Base-by-base conservation (phyloP, 1,140 invertebrate genomes). In the Helicorthomorpha holstii region DNA sequence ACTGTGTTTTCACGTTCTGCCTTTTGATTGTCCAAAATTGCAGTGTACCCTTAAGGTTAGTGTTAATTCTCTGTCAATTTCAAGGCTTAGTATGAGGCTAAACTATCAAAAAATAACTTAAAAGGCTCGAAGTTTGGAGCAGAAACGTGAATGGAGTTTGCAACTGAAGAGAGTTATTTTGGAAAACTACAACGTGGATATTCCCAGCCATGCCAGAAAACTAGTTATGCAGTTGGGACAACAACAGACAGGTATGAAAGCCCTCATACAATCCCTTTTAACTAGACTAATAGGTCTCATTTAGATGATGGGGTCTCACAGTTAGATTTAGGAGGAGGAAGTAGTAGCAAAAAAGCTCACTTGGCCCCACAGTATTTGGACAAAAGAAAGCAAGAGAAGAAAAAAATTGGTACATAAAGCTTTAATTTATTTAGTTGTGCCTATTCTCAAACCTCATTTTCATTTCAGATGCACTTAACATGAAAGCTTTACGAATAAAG, bases 1-100 rank as follows among this genome's bases (percentile, higher is more conserved):
- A 7, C 75, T 91, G 25, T 88, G 85, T 65, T 96, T 97, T 70
- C 90, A 95, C 68, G 84, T 95, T 27, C 86, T 97, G 62, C 90
- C 91, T 41, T 95, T 92, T 70, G 85, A 96, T 66, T 88, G 90
- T 72, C 90, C 89, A 50, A 74, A 83, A 56, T 68, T 80, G 50
- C 88, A 93, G 66, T 87, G 85, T 58, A 94, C 90, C n/a, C 71
- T 97, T 56, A 84, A 91, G 74, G 81, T 82, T 69, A 64, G 63
- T 12, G 38, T 41, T 26, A 64, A 57, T 46, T 55, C n/a, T 25
- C 14, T 21, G 27, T 51, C n/a, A 1, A 4, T 34, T 51, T n/a
- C n/a, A n/a, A n/a, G n/a, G n/a, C n/a, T n/a, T n/a, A n/a, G n/a
- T n/a, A n/a, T n/a, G n/a, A n/a, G n/a, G n/a, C n/a, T n/a, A n/a